Evolutionary conservation across 2,113 vertebrate species (phyloP).

Genomic region (Steatornis caripensis): DNA sequence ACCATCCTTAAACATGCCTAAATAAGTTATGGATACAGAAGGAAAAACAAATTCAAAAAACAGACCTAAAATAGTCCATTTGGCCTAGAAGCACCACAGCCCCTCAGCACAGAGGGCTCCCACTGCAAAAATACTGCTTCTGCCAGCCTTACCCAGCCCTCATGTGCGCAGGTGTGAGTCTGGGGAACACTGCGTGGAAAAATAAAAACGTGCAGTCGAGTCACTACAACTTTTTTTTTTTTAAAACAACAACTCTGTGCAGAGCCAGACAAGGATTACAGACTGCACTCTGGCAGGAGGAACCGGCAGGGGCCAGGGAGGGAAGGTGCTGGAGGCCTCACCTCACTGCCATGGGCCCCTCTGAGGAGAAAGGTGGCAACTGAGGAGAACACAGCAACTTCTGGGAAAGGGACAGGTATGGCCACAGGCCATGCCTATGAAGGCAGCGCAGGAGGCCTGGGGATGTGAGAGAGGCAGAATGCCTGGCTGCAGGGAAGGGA

Average conservation of each 20-base stretch:
- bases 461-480: fast-evolving
- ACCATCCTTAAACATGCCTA: not conserved
- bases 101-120: not conserved
- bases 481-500: not conserved
- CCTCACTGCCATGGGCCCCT: fast-evolving
- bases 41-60: not conserved
- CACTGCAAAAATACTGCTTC: not conserved
- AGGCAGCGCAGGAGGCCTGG: not conserved
- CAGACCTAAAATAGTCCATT: not conserved
- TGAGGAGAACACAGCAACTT: too few species aligned
- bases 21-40: not conserved
- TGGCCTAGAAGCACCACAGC: not conserved
- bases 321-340: fast-evolving
- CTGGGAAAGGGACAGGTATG: not conserved
- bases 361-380: not conserved
- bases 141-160: not conserved
- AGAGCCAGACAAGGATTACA: not conserved
- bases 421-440: fast-evolving
- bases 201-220: not conserved
- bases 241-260: too few species aligned
- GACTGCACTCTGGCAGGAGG: not conserved
- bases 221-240: not conserved
- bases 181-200: fast-evolving
- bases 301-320: not conserved
- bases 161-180: fast-evolving